Evolutionary conservation across 1,140 invertebrate species (phyloP).

Genomic region (Metopolophium dirhodum): DNA sequence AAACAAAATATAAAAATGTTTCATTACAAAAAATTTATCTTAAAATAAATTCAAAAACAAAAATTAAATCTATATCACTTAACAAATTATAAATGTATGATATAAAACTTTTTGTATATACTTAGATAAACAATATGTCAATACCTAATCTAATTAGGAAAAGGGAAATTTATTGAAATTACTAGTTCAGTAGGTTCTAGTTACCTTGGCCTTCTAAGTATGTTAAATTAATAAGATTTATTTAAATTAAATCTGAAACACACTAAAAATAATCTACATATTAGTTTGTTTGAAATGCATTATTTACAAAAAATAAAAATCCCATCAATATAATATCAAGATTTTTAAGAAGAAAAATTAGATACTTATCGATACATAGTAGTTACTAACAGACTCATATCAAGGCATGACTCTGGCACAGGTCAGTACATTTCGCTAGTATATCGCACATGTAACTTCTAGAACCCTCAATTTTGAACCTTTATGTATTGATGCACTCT

Average conservation of each 20-base stretch:
- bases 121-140: background rate
- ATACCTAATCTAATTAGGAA: background rate
- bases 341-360: background rate
- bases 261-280: background rate
- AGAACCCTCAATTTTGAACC: background rate
- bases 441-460: background rate
- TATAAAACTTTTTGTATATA: background rate
- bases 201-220: background rate
- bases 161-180: background rate
- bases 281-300: background rate
- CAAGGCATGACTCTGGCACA: background rate
- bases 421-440: background rate
- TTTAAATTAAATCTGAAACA: background rate
- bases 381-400: background rate
- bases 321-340: background rate
- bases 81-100: background rate
- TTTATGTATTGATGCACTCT: background rate
- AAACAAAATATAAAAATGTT: slow-evolving; percentile 5
- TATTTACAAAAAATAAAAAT: background rate
- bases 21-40: background rate
- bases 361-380: background rate
- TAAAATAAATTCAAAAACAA: background rate
- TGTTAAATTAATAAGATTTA: background rate
- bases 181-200: background rate
- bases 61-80: slow-evolving; percentile 22